Percentiles rank a stretch among this genome's conserved stretches.
Conservation (phyloP, 2,797 vertebrate species). For the Gambusia yucatana region DNA sequence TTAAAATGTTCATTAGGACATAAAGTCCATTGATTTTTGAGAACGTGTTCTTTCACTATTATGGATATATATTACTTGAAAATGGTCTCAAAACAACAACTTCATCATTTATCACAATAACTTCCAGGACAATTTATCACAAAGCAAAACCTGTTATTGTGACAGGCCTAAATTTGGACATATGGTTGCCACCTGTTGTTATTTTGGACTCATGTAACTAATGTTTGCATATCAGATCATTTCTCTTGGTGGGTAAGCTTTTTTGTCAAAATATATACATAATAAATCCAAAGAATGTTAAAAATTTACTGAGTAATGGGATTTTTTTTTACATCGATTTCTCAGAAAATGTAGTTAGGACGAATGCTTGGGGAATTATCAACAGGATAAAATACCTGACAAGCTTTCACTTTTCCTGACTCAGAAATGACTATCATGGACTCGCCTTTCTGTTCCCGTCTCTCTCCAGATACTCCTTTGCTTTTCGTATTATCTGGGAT, state of each 20-base stretch:
- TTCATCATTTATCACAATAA: too few relatives aligned
- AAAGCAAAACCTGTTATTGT: too few relatives aligned
- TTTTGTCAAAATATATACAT: neutral
- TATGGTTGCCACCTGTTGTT: neutral
- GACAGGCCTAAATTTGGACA: neutral
- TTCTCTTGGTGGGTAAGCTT: neutral
- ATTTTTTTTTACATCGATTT: neutral
- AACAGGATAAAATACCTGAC: neutral
- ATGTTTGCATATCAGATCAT: neutral
- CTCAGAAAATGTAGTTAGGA: neutral
- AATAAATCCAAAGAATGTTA: neutral
- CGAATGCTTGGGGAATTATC: neutral
- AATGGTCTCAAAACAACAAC: too few relatives aligned
- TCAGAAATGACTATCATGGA: neutral
- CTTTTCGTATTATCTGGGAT: neutral
- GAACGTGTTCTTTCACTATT: too few relatives aligned
- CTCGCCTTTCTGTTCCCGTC: neutral
- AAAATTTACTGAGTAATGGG: neutral
- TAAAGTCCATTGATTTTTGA: too few relatives aligned
- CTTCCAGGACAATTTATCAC: too few relatives aligned
- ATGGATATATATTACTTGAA: too few relatives aligned
- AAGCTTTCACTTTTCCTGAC: neutral
- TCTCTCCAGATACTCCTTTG: neutral
- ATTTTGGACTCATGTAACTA: neutral
- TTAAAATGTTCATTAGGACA: too few relatives aligned